Evolutionary conservation across 2,113 vertebrate genomes (phyloP).

Genomic region (Candoia aspera): DNA sequence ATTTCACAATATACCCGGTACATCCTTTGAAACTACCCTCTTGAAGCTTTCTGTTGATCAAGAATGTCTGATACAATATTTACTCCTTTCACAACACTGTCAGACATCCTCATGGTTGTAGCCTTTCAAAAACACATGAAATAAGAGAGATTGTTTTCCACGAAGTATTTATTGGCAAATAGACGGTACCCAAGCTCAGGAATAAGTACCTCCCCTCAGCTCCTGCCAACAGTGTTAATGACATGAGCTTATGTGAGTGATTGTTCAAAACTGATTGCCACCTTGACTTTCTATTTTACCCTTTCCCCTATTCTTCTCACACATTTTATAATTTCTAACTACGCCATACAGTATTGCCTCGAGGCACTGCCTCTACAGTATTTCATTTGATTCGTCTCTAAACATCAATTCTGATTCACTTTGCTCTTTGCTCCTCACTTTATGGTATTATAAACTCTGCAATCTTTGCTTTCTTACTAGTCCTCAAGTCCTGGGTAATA

Average conservation of each 20-base stretch:
- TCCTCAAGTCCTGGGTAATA: background rate
- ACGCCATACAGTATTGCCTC: background rate
- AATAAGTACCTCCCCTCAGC: background rate
- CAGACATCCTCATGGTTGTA: background rate
- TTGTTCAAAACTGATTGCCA: background rate
- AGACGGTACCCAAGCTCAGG: background rate
- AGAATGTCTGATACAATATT: background rate
- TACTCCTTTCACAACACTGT: conserved; percentile 16
- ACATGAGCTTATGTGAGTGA: background rate
- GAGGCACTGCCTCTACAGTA: background rate
- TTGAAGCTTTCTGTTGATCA: rapidly evolving
- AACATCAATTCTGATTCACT: background rate
- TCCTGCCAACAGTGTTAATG: background rate
- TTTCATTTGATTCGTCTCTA: background rate
- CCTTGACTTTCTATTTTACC: background rate
- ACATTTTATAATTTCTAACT: background rate
- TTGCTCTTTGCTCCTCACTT: background rate
- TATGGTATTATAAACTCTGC: background rate
- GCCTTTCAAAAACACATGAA: background rate
- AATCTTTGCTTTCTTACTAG: background rate
- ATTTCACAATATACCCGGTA: background rate
- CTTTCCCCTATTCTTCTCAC: background rate
- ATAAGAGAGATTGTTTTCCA: background rate
- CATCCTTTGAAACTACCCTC: background rate
- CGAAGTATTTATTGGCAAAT: background rate